Evolutionary conservation across 2,113 vertebrate species (phyloP).

Genomic region (Oplegnathus fasciatus): DNA sequence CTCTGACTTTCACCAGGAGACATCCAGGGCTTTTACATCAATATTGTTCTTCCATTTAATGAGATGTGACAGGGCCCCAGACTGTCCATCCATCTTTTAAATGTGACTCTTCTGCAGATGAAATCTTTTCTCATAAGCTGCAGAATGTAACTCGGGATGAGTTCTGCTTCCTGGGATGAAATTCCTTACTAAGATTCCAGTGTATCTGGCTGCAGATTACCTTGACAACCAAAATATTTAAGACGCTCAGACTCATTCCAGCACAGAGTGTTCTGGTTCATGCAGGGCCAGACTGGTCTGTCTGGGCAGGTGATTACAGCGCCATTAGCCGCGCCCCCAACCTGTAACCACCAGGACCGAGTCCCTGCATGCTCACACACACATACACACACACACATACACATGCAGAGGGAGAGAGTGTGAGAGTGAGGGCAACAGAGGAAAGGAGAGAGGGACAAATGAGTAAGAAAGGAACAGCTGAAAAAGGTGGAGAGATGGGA

Average conservation of each 20-base stretch:
- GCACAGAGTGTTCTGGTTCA: constrained; percentile 51
- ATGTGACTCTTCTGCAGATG: constrained; percentile 17
- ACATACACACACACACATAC: background rate
- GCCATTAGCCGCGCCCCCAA: constrained; percentile 59
- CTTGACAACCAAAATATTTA: constrained; percentile 79
- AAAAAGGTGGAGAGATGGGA: constrained; percentile 72
- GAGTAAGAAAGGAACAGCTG: constrained; percentile 46
- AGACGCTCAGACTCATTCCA: constrained; percentile 59
- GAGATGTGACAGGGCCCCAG: constrained; percentile 10
- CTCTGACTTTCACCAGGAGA: constrained; percentile 25
- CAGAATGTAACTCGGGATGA: constrained; percentile 36
- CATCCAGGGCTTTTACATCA: constrained; percentile 21
- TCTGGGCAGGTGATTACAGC: constrained; percentile 77
- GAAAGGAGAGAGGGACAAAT: constrained; percentile 34
- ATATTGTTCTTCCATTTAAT: constrained; percentile 36
- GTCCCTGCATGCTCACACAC: constrained; percentile 23
- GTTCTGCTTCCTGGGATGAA: constrained; percentile 53
- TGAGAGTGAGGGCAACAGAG: constrained; percentile 31
- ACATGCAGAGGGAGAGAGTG: constrained; percentile 12
- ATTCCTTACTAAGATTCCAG: constrained; percentile 69
- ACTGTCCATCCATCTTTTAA: constrained; percentile 37
- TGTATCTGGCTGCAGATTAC: constrained; percentile 41
- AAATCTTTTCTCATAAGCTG: constrained; percentile 48
- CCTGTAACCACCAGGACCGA: constrained; percentile 41
- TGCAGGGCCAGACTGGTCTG: constrained; percentile 60